These are phyloP conservation scores for Caerostris extrusa DNA, from an alignment of 1,140 invertebrate genomes.

Conservation along the genomic window DNA sequence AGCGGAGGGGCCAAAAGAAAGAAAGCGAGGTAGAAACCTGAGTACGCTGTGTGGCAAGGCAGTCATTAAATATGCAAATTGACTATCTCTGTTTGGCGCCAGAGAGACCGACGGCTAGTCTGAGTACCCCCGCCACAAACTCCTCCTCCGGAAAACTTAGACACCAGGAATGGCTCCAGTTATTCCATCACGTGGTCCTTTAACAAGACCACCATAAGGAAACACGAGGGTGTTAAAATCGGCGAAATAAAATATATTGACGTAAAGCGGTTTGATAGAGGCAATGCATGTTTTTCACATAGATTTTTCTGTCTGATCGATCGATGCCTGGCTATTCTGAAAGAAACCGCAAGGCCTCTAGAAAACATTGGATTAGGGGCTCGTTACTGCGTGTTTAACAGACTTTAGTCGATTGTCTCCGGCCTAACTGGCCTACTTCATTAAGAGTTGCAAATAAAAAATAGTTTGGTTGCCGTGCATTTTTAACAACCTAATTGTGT, in stretches of 20 bases:
- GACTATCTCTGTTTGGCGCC: constrained; percentile 56
- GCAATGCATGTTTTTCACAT: constrained; percentile 25
- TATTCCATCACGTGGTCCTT: constrained; percentile 53
- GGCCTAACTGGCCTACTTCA: neutral
- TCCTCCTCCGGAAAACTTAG: neutral
- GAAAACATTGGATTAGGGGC: neutral
- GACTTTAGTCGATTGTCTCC: neutral
- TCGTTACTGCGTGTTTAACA: neutral
- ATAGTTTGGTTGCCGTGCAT: neutral
- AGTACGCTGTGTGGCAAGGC: constrained; percentile 38
- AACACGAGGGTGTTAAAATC: neutral
- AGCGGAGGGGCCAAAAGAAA: neutral
- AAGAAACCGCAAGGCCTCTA: neutral
- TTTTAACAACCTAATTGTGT: neutral
- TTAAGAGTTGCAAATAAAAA: neutral
- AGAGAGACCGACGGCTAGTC: constrained; percentile 41
- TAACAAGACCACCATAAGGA: constrained; percentile 29
- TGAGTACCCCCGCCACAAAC: neutral
- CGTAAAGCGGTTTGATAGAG: constrained; percentile 24
- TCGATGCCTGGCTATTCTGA: neutral
- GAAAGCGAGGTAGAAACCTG: constrained; percentile 37
- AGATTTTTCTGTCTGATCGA: neutral
- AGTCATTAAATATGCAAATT: constrained; percentile 65
- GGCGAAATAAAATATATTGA: constrained; percentile 55
- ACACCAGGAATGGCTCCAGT: constrained; percentile 13